Evolutionary conservation across 2,797 vertebrate genomes (phyloP), one percentile per base, ranked within the genome.

Genomic region (Gorsachius magnificus): DNA sequence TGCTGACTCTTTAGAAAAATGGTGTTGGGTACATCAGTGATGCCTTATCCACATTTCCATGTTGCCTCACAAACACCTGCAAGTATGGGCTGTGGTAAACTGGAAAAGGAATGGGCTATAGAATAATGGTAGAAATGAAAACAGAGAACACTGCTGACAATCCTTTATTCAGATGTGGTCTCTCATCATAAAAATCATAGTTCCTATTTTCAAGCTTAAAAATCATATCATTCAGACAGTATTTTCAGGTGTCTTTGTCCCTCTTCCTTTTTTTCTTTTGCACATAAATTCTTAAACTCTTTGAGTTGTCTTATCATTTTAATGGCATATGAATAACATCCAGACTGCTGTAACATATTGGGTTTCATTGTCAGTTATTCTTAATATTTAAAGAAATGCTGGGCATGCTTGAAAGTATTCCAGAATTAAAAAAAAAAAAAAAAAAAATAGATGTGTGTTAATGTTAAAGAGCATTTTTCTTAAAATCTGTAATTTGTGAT

Each of bases 21-120:
- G 6, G 3, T 36, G 74, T 13, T 76, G 5, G 19, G 7, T 53
- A 45, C 8, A 41, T 22, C 0, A 0, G 8, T 79, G 24, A 2
- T 76, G 28, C 16, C 22, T 84, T 21, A 48, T 12, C 10, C 29
- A 33, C 10, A 16, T 68, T 60, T 85, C 78, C 64, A 35, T 13
- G 5, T 4, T 41, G 11, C 29, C 53, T 77, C 50, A 74, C 18
- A 79, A 84, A 79, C 11, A 64, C 11, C 41, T 82, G 26, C 43
- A 78, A 82, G n/a, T 16, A n/a, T 4, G 6, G 28, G 6, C 31
- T 75, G 60, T 38, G 19, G 25, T 35, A 75, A 85, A 53, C 16
- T 43, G 33, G 25, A 68, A 87, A 89, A 79, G 31, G 20, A 82
- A 36, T 8, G 71, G 11, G 7, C 28, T 84, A 43, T 14, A 82